Evolutionary conservation across 2,888 invertebrate genomes (phyloP), one percentile per base, ranked within the genome.

Genomic region (Magallana nippona): DNA sequence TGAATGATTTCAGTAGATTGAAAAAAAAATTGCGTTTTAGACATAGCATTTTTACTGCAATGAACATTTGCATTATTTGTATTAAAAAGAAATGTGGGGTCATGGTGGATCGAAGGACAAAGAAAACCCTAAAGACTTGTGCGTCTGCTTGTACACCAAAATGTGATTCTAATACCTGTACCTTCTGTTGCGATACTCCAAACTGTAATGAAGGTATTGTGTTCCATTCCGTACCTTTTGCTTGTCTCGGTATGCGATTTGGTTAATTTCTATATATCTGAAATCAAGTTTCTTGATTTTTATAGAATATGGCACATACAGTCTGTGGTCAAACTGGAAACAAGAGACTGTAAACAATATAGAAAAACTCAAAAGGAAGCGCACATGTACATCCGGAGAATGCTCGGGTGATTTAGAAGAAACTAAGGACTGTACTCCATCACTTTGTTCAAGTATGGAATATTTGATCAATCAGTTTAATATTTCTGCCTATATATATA

Each of bases 141-240:
- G 63, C 63, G 1, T 63, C 63, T 0, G 15, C 15, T 11, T 63
- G 63, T 15, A 63, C 11, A 11, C 63, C 63, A 22, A 63, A 13
- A 13, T 63, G 63, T 63, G 63, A 63, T 27, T 63, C 27, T 27
- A 63, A 22, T 10, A 63, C 63, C 27, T 63, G 63, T 63, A 63
- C 63, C 11, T 63, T 63, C 63, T 63, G 63, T 63, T 63, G 63
- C 3, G 13, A 63, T 63, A 63, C 63, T 27, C 63, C 63, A 22
- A 63, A 63, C 22, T 63, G 63, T 22, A 63, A 63, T 22, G 22
- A 63, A 22, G 63, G 63, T 63, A 63, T 63, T 1, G 8, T 44
- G 44, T 8, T 8, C 44, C 44, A 44, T 44, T 44, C 8, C 44
- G 0, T 8, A 44, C 5, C 44, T 5, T 44, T 44, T 5, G 5